Percentiles rank a stretch among this genome's conserved stretches.
phyloP scores from a whole-genome alignment of 2,113 vertebrate genomes.

The Paradisaea rubra region DNA sequence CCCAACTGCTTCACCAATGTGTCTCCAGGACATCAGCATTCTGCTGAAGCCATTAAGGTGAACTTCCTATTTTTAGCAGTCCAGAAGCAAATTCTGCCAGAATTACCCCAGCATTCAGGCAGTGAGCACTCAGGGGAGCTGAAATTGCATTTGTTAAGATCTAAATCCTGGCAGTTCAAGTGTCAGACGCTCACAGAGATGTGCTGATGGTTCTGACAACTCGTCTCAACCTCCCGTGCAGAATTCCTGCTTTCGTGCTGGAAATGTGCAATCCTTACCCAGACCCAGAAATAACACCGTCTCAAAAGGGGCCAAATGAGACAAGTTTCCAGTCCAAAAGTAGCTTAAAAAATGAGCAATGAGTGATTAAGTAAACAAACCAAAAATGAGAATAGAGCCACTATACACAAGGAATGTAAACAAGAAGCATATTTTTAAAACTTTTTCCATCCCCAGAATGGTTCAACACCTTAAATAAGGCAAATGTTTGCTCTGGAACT shows the following conservation, averaged over 20 bases:
- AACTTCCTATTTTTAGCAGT: background rate
- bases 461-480: slow-evolving; percentile 43
- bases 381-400: slow-evolving; percentile 51
- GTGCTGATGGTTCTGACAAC: slow-evolving; percentile 12
- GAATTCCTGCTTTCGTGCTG: background rate
- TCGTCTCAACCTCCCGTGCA: background rate
- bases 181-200: background rate
- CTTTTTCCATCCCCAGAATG: slow-evolving; percentile 61
- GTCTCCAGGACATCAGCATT: background rate
- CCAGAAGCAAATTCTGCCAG: background rate
- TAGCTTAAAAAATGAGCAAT: slow-evolving; percentile 36
- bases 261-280: background rate
- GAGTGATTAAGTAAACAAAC: slow-evolving; percentile 50
- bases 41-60: background rate
- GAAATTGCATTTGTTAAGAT: background rate
- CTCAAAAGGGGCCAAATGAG: background rate
- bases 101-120: background rate
- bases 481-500: background rate
- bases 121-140: background rate
- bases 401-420: slow-evolving; percentile 67
- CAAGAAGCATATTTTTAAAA: slow-evolving; percentile 72
- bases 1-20: background rate
- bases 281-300: slow-evolving; percentile 27
- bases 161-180: background rate
- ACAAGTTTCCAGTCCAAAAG: slow-evolving; percentile 37